Evolutionary conservation across 2,113 vertebrate species (phyloP), one percentile per base, ranked within the genome.

Genomic region (Verasper variegatus): DNA sequence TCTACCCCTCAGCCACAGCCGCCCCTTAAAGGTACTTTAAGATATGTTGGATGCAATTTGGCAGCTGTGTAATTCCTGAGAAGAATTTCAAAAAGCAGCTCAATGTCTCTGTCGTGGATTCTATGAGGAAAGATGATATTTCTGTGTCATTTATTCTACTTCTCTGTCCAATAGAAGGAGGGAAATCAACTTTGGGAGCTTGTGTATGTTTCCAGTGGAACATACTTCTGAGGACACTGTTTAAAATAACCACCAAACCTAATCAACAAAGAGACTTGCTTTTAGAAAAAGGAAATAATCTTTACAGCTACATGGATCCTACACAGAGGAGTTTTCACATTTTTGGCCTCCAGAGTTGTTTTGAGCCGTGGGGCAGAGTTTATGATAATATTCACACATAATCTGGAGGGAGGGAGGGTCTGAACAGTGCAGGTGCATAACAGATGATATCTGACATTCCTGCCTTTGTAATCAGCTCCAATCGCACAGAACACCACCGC

Each of bases 391-490:
- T 56, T 24, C 54, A 24, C 21, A 56, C 20, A 54, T 54, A 54
- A 54, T 54, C 51, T 54, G 56, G 13, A 2, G 23, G 23, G 15
- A 13, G 57, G 45, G 15, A 18, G 26, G 5, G 73, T 58, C 15
- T 68, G 55, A 83, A 68, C 58, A 66, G 66, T 20, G 42, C 71
- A 92, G 85, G 85, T 78, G 71, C 15, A 20, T 78, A 71, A 76
- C 70, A 82, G 74, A 80, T 54, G 57, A 73, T 66, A 76, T 64
- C 42, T 56, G 51, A 45, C 55, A 47, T 81, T 86, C 85, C 71
- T 68, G 74, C 67, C 18, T 2, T 65, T 58, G 37, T 52, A 76
- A 80, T 76, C 60, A 80, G 72, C 74, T 23, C 86, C 82, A 87
- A 88, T 84, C 60, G 68, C 64, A 85, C 58, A n/a, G 18, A 86